phyloP scores from a whole-genome alignment of 2,113 vertebrate species.

The Paradoxurus hermaphroditus region DNA sequence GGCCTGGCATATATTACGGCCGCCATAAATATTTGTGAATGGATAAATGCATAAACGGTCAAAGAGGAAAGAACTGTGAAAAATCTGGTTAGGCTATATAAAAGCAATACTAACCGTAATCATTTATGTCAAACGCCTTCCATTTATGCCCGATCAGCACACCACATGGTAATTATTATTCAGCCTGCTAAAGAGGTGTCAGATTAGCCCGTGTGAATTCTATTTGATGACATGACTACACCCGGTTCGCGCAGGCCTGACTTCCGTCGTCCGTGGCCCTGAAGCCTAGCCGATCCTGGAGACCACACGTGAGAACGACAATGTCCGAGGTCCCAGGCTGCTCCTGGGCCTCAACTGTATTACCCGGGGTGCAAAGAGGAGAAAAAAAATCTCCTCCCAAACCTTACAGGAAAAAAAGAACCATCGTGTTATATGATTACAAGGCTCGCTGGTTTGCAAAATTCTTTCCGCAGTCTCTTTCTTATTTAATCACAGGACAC shows the following conservation, averaged over 20 bases:
- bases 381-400: not conserved
- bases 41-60: slow-evolving; percentile 40
- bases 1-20: not conserved
- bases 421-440: not conserved
- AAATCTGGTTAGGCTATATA: slow-evolving; percentile 42
- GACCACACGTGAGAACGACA: not conserved
- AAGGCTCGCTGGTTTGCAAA: not conserved
- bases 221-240: slow-evolving; percentile 20
- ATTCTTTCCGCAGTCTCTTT: not conserved
- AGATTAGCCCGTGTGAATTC: slow-evolving; percentile 24
- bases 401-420: not conserved
- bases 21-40: slow-evolving; percentile 3
- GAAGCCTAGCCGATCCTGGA: not conserved
- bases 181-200: slow-evolving; percentile 44
- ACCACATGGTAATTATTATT: slow-evolving; percentile 17
- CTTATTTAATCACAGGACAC: not conserved
- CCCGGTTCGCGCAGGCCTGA: not conserved
- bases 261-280: not conserved
- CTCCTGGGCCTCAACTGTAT: not conserved
- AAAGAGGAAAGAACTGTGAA: slow-evolving; percentile 51
- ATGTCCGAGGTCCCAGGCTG: not conserved
- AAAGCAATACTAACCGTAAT: slow-evolving; percentile 48
- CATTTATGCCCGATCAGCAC: not conserved
- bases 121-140: slow-evolving; percentile 35
- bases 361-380: not conserved